Evolutionary conservation across 2,797 vertebrate species (phyloP), one percentile per base, ranked within the genome.

Genomic region (Cirrhinus molitorella): DNA sequence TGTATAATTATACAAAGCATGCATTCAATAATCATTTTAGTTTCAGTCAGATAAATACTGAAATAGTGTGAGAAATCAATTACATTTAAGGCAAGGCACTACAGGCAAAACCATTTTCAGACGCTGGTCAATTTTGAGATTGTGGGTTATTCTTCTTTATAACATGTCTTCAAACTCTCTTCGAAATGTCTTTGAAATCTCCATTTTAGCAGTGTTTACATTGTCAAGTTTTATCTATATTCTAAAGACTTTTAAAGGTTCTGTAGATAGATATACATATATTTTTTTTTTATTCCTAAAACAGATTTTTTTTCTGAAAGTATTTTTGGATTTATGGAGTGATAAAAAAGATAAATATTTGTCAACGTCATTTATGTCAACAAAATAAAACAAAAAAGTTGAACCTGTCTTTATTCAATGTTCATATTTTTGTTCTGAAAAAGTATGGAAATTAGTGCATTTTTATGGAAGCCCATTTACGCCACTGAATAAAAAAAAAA

Each of bases 1-100:
- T 99, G 91, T 28, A 61, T 23, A 34, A 88, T 28, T 0, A 83
- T 28, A 88, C n/a, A 79, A 8, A 81, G 57, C 1, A 86, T 7
- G 83, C 45, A 65, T 19, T 19, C 16, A 63, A 25, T 53, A 37
- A 87, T 31, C 0, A 14, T 40, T 63, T 57, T 51, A 51, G 31
- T 16, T 47, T 66, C 17, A 45, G 8, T 55, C 21, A 23, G 28
- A 79, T n/a, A 67, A 23, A 16, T 23, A 37, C 65, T 43, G 17
- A 40, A 57, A 43, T 12, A 51, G 8, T 40, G 14, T 66, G 19
- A 66, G 7, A 47, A 71, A n/a, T 57, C 5, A 25, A 43, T 1
- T 4, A n/a, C 1, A 8, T 73, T 37, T 23, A 55, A 73, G 31
- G 6, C 19, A 23, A 74, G 7, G 57, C 21, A 13, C 17, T 5